These are phyloP conservation scores for Amia ocellicauda DNA, from an alignment of 2,113 vertebrate species.

Conservation along the genomic window DNA sequence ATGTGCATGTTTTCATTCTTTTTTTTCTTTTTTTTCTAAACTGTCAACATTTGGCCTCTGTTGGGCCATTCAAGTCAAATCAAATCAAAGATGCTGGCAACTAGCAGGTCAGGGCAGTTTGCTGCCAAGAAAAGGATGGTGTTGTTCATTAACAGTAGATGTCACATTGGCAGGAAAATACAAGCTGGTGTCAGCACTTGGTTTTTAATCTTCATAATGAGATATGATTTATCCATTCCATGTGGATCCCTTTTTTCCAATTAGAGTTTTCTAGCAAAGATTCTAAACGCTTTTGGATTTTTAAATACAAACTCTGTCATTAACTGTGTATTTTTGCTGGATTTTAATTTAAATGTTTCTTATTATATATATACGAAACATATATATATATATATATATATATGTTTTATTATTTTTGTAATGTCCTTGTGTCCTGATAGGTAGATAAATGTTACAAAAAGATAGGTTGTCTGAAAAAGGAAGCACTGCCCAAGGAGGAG, in stretches of 20 bases:
- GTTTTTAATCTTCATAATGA: not conserved
- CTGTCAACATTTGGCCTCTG: too few relatives aligned
- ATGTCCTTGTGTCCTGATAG: too few relatives aligned
- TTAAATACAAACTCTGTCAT: not conserved
- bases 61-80: not conserved
- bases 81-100: constrained; percentile 10
- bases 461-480: too few relatives aligned
- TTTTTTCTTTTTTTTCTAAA: not conserved
- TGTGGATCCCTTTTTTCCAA: not conserved
- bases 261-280: not conserved
- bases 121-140: constrained; percentile 1
- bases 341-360: too few relatives aligned
- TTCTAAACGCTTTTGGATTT: not conserved
- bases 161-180: not conserved
- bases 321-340: too few relatives aligned
- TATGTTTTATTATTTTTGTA: too few relatives aligned
- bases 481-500: too few relatives aligned
- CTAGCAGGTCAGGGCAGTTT: constrained; percentile 1
- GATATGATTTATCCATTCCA: not conserved
- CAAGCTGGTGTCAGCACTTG: not conserved
- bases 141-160: not conserved
- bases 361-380: too few relatives aligned
- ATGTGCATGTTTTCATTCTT: not conserved
- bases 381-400: too few relatives aligned
- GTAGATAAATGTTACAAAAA: too few relatives aligned